These are phyloP conservation scores for Zaprionus nigranus DNA, from an alignment of 1,140 invertebrate genomes.

Conservation along the genomic window DNA sequence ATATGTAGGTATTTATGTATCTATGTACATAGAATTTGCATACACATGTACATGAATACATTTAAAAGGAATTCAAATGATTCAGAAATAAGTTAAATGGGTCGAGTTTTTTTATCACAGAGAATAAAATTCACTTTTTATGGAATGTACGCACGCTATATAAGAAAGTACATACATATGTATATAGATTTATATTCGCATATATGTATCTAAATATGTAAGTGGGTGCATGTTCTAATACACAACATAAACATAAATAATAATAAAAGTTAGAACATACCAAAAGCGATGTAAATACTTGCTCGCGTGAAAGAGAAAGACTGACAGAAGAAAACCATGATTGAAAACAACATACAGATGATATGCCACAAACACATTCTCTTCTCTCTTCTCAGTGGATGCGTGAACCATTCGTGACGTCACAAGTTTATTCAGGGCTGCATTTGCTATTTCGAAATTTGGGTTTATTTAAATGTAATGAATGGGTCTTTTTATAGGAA, in stretches of 20 bases:
- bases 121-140: not conserved
- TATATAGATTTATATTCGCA: not conserved
- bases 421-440: conserved; percentile 26
- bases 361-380: not conserved
- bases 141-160: not conserved
- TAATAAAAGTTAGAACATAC: not conserved
- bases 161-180: not conserved
- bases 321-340: conserved; percentile 17
- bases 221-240: not conserved
- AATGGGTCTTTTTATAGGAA: too few species aligned
- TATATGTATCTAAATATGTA: conserved; percentile 5
- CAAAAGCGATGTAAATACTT: not conserved
- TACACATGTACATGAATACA: not conserved
- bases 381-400: not conserved
- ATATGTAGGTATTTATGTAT: not conserved
- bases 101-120: not conserved
- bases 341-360: not conserved
- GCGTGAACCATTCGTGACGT: conserved; percentile 16
- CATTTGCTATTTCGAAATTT: not conserved
- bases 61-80: not conserved
- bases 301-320: conserved; percentile 6
- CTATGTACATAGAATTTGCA: not conserved
- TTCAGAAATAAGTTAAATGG: not conserved
- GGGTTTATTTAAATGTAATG: not conserved
- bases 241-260: conserved; percentile 6